Conservation (phyloP, 2,888 invertebrate species). For the Apotomis betuletana region DNA sequence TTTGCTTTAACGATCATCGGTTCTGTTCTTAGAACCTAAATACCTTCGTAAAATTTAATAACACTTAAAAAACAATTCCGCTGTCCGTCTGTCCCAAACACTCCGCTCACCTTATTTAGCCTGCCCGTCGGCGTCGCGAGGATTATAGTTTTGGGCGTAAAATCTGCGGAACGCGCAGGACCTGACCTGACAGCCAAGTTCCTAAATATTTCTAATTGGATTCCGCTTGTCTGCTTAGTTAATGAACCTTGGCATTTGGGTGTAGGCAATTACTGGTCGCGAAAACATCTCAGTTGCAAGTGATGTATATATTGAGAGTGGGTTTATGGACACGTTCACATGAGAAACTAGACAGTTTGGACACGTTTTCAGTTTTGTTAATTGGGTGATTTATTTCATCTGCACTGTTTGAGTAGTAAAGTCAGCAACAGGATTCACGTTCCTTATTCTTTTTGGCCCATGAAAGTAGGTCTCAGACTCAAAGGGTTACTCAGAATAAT, state of each 20-base stretch:
- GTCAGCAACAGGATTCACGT: too few species aligned
- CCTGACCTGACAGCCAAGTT: constrained; percentile 39
- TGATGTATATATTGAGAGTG: constrained; percentile 14
- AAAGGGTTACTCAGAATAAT: background rate
- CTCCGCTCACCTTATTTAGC: constrained; percentile 45
- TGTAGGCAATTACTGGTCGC: constrained; percentile 12
- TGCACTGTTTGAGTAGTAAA: too few species aligned
- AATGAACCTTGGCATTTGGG: constrained; percentile 30
- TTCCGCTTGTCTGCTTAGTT: constrained; percentile 34
- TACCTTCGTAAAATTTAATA: too few species aligned
- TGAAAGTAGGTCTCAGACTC: background rate
- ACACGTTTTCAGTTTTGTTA: background rate
- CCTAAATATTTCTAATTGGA: constrained; percentile 39
- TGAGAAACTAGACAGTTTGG: background rate
- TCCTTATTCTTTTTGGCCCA: background rate
- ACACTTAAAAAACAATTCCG: constrained; percentile 28
- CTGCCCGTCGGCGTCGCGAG: constrained; percentile 57
- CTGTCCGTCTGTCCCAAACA: constrained; percentile 61
- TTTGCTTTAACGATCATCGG: too few species aligned
- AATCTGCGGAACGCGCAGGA: constrained; percentile 43
- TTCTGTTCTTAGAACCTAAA: too few species aligned
- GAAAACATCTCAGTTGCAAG: constrained; percentile 7
- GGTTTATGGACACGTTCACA: background rate
- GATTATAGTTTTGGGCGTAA: constrained; percentile 59
- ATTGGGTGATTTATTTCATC: too few species aligned